phyloP scores from a whole-genome alignment of 2,888 invertebrate species.

The Conistra vaccinii region DNA sequence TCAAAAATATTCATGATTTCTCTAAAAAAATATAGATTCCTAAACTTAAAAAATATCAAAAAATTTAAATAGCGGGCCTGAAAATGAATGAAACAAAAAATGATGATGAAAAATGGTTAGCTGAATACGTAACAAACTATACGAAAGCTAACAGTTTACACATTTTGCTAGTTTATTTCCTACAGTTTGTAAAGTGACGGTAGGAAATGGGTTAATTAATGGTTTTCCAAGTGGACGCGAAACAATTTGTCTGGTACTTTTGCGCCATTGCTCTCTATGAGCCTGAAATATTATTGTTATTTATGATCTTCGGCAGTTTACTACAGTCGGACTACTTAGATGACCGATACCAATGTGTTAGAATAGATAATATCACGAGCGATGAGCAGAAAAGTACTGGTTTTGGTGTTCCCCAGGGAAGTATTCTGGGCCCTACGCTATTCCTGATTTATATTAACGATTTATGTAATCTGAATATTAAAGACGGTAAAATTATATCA shows the following conservation, averaged over 20 bases:
- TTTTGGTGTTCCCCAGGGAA: no score
- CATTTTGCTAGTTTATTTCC: constrained; percentile 46
- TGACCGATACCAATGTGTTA: no score
- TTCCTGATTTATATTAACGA: no score
- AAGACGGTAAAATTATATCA: no score
- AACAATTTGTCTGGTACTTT: constrained; percentile 51
- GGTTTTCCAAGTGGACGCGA: constrained; percentile 49
- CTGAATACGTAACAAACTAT: constrained; percentile 14
- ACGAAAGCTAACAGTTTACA: constrained; percentile 2
- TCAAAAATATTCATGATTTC: neutral
- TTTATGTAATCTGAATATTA: no score
- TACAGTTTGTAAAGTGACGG: constrained; percentile 45
- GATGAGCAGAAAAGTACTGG: no score
- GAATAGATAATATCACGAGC: no score
- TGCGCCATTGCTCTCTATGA: constrained; percentile 45
- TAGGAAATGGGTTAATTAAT: constrained; percentile 58
- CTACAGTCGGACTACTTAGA: no score
- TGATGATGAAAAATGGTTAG: neutral
- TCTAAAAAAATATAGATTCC: neutral
- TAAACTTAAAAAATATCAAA: neutral
- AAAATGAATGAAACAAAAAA: neutral
- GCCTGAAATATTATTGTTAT: constrained; percentile 55
- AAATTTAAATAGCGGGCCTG: neutral
- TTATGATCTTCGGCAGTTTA: constrained; percentile 50
- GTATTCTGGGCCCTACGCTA: no score